Base-by-base conservation (phyloP, 2,888 invertebrate genomes). In the Meganola albula region DNA sequence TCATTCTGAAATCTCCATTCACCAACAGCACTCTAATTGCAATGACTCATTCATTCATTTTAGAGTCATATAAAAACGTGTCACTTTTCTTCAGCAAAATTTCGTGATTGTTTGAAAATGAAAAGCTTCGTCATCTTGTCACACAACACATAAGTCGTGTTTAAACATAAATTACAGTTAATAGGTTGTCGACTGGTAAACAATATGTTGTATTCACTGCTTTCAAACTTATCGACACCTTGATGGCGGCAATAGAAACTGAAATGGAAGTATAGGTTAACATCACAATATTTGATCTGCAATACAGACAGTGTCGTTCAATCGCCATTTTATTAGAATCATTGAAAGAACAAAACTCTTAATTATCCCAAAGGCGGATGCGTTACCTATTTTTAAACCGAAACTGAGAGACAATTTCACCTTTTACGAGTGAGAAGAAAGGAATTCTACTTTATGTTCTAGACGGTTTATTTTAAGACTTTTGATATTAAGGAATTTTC, bases 311-410 rank as follows among this genome's bases (percentile, higher is more conserved):
- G 16, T 16, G 16, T 16, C 6, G 16, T 6, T 16, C 6, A 16
- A 16, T n/a, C n/a, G n/a, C n/a, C n/a, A n/a, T n/a, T n/a, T n/a
- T n/a, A n/a, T n/a, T n/a, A n/a, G n/a, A n/a, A n/a, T n/a, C n/a
- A n/a, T n/a, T n/a, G n/a, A 63, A 70, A 66, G 62, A 77, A 76
- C 73, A 78, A 77, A 78, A 74, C 72, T 60, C 62, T 58, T 58
- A 38, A 65, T 68, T 73, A 69, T 70, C 63, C 70, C 63, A 59
- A 67, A 76, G 75, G 74, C 83, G 83, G 83, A 83, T 79, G 76
- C 65, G 55, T 49, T 44, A 63, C 69, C 82, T 83, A 82, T 82
- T 82, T 83, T 78, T 80, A 78, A 64, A 53, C 26, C 35, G 56
- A 39, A n/a, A n/a, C n/a, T n/a, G n/a, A 58, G 63, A 64, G 68